phyloP scores from a whole-genome alignment of 2,113 vertebrate genomes.

The Anser brachyrhynchus region DNA sequence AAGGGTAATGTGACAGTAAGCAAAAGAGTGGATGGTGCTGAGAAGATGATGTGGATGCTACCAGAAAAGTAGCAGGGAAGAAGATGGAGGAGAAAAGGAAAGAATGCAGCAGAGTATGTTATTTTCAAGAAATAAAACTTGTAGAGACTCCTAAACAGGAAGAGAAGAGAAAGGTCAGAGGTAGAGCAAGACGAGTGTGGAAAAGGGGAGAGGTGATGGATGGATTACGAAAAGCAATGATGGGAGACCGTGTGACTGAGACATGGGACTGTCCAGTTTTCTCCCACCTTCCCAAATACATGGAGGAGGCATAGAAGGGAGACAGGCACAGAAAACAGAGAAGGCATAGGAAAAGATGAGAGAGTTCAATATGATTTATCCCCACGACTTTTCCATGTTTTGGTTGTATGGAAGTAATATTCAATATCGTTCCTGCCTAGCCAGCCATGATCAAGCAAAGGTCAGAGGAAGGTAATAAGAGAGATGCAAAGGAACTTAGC shows the following conservation, averaged over 20 bases:
- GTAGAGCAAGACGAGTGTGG: not conserved
- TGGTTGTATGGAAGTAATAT: conserved; percentile 50
- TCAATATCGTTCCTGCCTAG: not conserved
- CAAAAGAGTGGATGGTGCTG: not conserved
- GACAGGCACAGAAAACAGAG: not conserved
- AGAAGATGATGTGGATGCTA: not conserved
- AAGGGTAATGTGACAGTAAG: not conserved
- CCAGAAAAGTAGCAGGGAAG: not conserved
- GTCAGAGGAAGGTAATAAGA: conserved; percentile 26
- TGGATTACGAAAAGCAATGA: not conserved
- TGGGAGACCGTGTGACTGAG: not conserved
- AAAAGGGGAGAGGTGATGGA: not conserved
- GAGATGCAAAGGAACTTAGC: conserved; percentile 40
- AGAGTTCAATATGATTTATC: conserved; percentile 40
- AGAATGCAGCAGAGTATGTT: not conserved
- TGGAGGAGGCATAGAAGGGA: not conserved
- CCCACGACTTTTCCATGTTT: conserved; percentile 18
- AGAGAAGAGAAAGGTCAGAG: not conserved
- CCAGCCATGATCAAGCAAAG: not conserved
- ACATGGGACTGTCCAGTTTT: not conserved
- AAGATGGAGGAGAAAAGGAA: not conserved
- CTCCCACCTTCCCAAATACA: not conserved
- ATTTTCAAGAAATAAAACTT: not conserved
- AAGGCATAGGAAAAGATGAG: conserved; percentile 24
- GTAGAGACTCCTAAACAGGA: not conserved